These are phyloP conservation scores for Octodon degus DNA, from an alignment of 2,113 vertebrate species.

Conservation along the genomic window DNA sequence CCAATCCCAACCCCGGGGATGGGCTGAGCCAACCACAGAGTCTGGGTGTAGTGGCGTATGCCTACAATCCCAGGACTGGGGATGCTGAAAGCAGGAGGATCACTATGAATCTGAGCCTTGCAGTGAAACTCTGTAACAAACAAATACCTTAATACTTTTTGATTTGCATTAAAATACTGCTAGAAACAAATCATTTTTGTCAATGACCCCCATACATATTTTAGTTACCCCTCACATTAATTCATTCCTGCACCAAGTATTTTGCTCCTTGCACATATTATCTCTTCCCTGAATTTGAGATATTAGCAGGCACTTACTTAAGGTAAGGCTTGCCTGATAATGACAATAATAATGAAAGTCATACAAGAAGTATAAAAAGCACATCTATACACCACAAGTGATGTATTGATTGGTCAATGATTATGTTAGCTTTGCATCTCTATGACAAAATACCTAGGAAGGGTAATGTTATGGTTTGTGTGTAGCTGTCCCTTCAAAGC, in stretches of 20 bases:
- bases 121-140: too few species aligned
- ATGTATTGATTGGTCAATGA: too few species aligned
- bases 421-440: not conserved
- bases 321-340: not conserved
- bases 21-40: too few species aligned
- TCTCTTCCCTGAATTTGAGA: not conserved
- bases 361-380: not conserved
- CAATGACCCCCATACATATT: not conserved
- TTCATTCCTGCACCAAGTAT: not conserved
- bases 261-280: not conserved
- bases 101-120: too few species aligned
- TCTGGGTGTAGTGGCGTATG: too few species aligned
- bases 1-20: too few species aligned
- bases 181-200: not conserved
- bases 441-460: not conserved
- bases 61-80: too few species aligned
- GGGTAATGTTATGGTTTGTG: not conserved
- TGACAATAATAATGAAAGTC: not conserved
- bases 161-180: not conserved
- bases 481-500: too few species aligned
- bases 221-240: not conserved
- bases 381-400: not conserved
- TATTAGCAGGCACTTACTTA: not conserved
- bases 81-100: too few species aligned
- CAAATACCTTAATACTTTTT: too few species aligned